Evolutionary conservation across 35 echinoderm and acorn worm species (phyloP), one percentile per base, ranked within the genome.

Genomic region (Amphiura filiformis): DNA sequence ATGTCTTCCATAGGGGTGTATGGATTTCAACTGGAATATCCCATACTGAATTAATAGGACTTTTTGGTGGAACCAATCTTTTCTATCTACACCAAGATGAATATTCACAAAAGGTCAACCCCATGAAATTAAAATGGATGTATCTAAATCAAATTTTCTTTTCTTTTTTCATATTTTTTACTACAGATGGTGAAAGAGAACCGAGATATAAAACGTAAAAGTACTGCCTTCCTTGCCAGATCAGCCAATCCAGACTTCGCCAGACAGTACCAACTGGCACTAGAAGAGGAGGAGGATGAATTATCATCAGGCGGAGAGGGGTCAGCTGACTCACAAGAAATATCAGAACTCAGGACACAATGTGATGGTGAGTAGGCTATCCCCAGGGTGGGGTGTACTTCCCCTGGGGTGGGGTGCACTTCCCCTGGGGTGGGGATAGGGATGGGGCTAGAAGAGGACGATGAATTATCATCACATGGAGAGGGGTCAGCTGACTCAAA

Each of bases 151-250:
- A 81, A 38, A 0, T 4, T 12, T 36, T 30, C 28, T 12, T 39
- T 39, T 81, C 34, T 81, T 39, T 14, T 31, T 0, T 83, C n/a
- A 32, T 83, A 52, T 34, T 41, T 0, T 32, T 35, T 57, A 26
- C 33, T 57, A 52, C 33, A 84, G 81, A 84, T 85, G 83, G 83
- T 85, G 83, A 85, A 85, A 85, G 83, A 85, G 56, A 85, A 85
- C 57, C 64, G 35, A 35, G 83, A 85, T 32, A 85, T 85, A 17
- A 85, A 70, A 32, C 41, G 81, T 23, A 85, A 85, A 56, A 85
- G 83, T 18, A 35, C 47, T 1, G 83, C 83, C 26, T 85, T 85
- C 83, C 81, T 70, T 85, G 26, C 65, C 83, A 56, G 83, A 70
- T 11, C 61, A 20, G 56, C 47, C 56, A 61, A 61, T 4, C 47